Evolutionary conservation across 2,797 vertebrate species (phyloP).

Genomic region (Halcyon smyrnensis): DNA sequence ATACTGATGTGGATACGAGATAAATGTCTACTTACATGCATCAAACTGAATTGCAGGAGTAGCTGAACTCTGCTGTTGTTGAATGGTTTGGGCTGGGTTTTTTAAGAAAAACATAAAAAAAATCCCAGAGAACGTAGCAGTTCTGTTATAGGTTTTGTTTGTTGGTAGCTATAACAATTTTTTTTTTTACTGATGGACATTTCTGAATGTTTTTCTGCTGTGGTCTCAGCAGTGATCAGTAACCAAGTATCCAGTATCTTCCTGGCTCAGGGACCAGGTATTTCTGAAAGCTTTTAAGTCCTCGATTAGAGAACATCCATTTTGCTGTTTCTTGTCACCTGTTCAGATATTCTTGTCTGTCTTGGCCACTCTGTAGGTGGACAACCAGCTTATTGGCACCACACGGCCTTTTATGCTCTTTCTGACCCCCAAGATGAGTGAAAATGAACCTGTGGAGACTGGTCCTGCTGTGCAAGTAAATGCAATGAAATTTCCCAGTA

Average conservation of each 20-base stretch:
- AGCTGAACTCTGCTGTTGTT: not conserved
- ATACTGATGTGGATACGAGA: no score
- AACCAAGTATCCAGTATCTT: not conserved
- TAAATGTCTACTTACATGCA: not conserved
- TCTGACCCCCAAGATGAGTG: conserved; percentile 85
- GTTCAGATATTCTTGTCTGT: not conserved
- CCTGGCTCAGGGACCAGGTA: not conserved
- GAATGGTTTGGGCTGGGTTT: not conserved
- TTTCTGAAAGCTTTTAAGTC: not conserved
- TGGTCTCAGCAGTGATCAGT: not conserved
- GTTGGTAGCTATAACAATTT: not conserved
- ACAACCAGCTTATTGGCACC: conserved; percentile 95
- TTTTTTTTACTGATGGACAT: not conserved
- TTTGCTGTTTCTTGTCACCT: not conserved
- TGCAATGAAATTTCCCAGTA: conserved; percentile 93
- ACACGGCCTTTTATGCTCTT: conserved; percentile 93
- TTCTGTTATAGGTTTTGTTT: not conserved
- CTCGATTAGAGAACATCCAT: not conserved
- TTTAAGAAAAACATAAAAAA: not conserved
- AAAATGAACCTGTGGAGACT: conserved; percentile 81
- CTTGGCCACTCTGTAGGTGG: conserved; percentile 81
- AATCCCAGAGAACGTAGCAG: not conserved
- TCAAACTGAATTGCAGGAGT: not conserved
- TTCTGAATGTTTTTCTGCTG: not conserved
- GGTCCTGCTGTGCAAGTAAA: conserved; percentile 92